These are phyloP conservation scores for Dryobates pubescens DNA, from an alignment of 2,797 vertebrate species.

Conservation along the genomic window DNA sequence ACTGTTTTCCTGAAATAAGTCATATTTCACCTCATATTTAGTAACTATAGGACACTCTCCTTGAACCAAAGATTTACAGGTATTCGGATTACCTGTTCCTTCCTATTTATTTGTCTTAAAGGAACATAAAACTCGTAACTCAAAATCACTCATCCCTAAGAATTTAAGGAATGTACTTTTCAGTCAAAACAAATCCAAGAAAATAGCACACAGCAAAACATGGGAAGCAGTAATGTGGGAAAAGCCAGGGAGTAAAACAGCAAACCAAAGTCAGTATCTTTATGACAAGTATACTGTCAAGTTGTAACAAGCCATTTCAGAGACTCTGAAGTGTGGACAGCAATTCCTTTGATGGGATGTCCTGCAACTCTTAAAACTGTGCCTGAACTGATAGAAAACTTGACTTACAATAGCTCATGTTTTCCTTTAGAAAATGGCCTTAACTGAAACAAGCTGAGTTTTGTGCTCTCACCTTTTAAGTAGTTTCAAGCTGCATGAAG, in stretches of 20 bases:
- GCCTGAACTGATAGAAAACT: neutral
- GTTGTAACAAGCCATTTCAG: conserved; percentile 51
- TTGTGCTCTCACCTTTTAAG: neutral
- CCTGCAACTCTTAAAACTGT: neutral
- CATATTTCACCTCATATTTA: neutral
- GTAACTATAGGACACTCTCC: neutral
- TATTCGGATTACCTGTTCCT: neutral
- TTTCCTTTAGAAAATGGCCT: neutral
- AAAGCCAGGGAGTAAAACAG: neutral
- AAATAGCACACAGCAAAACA: neutral
- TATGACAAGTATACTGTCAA: neutral
- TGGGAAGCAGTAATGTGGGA: neutral
- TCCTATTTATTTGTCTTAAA: neutral
- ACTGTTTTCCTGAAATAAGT: neutral
- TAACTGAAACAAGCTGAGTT: neutral
- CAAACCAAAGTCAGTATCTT: conserved; percentile 61
- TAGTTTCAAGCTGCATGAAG: neutral
- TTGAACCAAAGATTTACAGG: neutral
- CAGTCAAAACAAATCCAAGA: neutral
- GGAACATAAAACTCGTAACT: neutral
- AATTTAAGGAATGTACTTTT: neutral
- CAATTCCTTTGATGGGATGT: conserved; percentile 26
- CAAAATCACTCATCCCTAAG: neutral
- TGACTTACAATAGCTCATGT: neutral
- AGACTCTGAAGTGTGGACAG: neutral